Percentiles rank a stretch among this genome's conserved stretches.
Conservation (phyloP, 2,888 invertebrate species). For the Mimumesa dahlbomi region DNA sequence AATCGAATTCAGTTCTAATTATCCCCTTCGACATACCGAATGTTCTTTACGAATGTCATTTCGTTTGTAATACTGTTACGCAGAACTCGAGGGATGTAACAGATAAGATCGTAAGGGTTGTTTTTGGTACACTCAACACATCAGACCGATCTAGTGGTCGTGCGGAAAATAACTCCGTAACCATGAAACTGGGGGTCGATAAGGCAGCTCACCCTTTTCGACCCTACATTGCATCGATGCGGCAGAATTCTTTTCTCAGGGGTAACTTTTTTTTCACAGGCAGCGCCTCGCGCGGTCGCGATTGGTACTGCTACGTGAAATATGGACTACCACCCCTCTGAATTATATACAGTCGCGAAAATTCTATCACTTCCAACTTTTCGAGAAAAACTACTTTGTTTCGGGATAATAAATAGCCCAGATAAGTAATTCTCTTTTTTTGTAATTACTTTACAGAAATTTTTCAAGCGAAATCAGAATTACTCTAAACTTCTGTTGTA, state of each 20-base stretch:
- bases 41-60: not conserved
- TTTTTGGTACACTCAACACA: conserved; percentile 30
- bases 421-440: no score
- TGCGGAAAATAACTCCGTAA: conserved; percentile 55
- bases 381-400: no score
- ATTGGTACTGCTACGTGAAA: conserved; percentile 47
- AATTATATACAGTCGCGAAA: not conserved
- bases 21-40: not conserved
- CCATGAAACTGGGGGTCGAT: conserved; percentile 64
- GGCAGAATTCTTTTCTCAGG: conserved; percentile 72
- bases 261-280: conserved; percentile 70
- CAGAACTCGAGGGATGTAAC: not conserved
- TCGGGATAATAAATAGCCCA: no score
- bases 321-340: conserved; percentile 20
- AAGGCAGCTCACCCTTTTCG: conserved; percentile 65
- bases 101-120: not conserved
- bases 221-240: conserved; percentile 69
- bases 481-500: no score
- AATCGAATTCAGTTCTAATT: conserved; percentile 9
- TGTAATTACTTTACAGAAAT: no score
- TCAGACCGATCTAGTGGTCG: conserved; percentile 72
- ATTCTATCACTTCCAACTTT: no score
- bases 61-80: no score
- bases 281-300: conserved; percentile 56
- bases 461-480: no score